These are phyloP conservation scores for Lissonota sp. DNA, from an alignment of 2,888 invertebrate species.

Conservation along the genomic window DNA sequence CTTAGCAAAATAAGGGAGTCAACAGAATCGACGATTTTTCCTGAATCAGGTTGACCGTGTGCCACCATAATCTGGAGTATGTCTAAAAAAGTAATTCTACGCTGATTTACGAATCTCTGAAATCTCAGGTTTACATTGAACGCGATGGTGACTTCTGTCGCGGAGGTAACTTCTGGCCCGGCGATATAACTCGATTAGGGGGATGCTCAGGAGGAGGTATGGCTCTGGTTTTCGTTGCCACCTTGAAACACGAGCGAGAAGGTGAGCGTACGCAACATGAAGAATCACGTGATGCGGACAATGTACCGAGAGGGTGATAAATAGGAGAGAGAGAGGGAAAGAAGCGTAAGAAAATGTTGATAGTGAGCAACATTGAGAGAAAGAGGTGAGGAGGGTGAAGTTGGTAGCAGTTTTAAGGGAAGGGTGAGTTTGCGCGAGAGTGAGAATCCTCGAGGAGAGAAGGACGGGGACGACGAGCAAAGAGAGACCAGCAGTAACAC, in stretches of 20 bases:
- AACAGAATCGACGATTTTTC: no score
- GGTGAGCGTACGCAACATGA: slow-evolving; percentile 11
- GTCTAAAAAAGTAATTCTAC: no score
- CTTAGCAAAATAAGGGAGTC: no score
- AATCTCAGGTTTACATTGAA: no score
- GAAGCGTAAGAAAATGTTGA: slow-evolving; percentile 31
- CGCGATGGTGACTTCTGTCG: neutral
- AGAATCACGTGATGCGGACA: slow-evolving; percentile 23
- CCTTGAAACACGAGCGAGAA: no score
- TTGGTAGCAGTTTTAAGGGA: neutral
- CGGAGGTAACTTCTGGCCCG: slow-evolving; percentile 69
- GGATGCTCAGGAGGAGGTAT: slow-evolving; percentile 33
- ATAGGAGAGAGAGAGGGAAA: neutral
- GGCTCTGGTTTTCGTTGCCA: slow-evolving; percentile 50
- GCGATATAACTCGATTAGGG: slow-evolving; percentile 76
- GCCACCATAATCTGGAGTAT: no score
- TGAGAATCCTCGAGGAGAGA: slow-evolving; percentile 71
- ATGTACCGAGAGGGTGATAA: neutral
- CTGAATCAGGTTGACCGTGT: no score
- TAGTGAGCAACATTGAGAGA: neutral
- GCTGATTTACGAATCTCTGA: no score
- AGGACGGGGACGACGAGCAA: slow-evolving; percentile 38
- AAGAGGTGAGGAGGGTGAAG: neutral
- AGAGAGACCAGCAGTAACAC: slow-evolving; percentile 75
- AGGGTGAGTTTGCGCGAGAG: slow-evolving; percentile 71